These are phyloP conservation scores for Agriopis aurantiaria DNA, from an alignment of 2,888 invertebrate genomes.

Conservation along the genomic window DNA sequence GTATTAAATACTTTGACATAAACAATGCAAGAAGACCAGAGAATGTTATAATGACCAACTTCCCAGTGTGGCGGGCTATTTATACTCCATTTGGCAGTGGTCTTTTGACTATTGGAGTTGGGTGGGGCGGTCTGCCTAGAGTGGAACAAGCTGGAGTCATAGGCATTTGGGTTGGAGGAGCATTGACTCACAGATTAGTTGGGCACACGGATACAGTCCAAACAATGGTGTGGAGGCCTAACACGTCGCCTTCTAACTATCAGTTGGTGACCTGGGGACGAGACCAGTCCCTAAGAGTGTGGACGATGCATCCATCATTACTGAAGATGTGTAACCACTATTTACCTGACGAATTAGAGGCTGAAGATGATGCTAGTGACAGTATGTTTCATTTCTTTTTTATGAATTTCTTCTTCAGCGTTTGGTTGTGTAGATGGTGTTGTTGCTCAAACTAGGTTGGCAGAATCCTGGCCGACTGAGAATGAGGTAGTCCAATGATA, in stretches of 20 bases:
- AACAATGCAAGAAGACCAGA: slow-evolving; percentile 94
- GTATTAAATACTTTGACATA: slow-evolving; percentile 97
- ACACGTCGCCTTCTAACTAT: slow-evolving; percentile 88
- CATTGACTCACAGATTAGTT: slow-evolving; percentile 96
- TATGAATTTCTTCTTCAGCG: neutral
- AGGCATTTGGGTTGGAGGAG: slow-evolving; percentile 83
- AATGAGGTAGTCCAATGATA: no score
- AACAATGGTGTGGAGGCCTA: slow-evolving; percentile 97
- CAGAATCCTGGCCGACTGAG: no score
- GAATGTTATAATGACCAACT: slow-evolving; percentile 93
- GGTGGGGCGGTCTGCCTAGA: slow-evolving; percentile 91
- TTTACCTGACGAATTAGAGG: slow-evolving; percentile 88
- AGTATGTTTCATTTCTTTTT: slow-evolving; percentile 57
- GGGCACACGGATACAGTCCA: slow-evolving; percentile 97
- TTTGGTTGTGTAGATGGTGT: neutral
- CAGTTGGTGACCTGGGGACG: slow-evolving; percentile 98
- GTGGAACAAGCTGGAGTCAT: slow-evolving; percentile 91
- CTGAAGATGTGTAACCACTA: slow-evolving; percentile 91
- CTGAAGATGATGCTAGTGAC: slow-evolving; percentile 83
- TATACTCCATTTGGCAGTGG: slow-evolving; percentile 98
- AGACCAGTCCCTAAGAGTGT: slow-evolving; percentile 96
- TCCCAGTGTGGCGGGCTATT: slow-evolving; percentile 97
- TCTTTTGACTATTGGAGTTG: slow-evolving; percentile 95
- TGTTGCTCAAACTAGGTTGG: no score
- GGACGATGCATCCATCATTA: slow-evolving; percentile 95